Conservation (phyloP, 2,797 vertebrate species). For the Triplophysa bombifrons region DNA sequence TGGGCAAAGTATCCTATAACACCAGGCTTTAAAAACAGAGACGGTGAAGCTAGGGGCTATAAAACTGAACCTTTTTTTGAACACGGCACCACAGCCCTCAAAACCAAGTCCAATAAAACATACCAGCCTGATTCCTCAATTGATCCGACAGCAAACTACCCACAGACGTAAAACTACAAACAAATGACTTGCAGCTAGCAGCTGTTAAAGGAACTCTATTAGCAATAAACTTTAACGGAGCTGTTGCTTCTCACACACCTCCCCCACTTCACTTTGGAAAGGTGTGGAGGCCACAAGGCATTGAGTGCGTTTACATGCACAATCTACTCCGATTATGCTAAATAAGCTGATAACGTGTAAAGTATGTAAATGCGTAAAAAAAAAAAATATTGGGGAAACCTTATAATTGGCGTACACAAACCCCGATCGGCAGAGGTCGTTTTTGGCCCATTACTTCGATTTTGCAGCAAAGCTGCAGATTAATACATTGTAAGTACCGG, state of each 20-base stretch:
- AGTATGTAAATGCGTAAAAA: too few species aligned
- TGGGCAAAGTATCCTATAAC: constrained; percentile 2
- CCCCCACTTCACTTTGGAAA: constrained; percentile 1
- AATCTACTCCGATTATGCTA: not conserved
- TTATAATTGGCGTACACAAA: too few species aligned
- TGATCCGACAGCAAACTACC: constrained; percentile 16
- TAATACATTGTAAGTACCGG: too few species aligned
- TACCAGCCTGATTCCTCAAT: not conserved
- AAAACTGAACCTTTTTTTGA: constrained; percentile 5
- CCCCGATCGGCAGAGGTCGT: too few species aligned
- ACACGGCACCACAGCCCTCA: not conserved
- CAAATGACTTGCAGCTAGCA: constrained; percentile 4
- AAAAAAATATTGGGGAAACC: too few species aligned
- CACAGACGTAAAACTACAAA: constrained; percentile 25
- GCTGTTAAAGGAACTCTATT: constrained; percentile 26
- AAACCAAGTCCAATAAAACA: constrained; percentile 18
- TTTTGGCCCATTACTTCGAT: too few species aligned
- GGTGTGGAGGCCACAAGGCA: not conserved
- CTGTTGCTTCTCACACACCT: not conserved
- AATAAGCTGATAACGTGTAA: too few species aligned
- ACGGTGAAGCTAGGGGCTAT: constrained; percentile 3
- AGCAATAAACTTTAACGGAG: constrained; percentile 35
- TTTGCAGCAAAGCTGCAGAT: too few species aligned
- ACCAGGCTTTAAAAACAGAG: constrained; percentile 2
- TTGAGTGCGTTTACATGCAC: too few species aligned